Percentiles rank a stretch among this genome's conserved stretches.
Evolutionary conservation across 2,797 vertebrate genomes (phyloP).

Genomic region (Carcharodon carcharias): DNA sequence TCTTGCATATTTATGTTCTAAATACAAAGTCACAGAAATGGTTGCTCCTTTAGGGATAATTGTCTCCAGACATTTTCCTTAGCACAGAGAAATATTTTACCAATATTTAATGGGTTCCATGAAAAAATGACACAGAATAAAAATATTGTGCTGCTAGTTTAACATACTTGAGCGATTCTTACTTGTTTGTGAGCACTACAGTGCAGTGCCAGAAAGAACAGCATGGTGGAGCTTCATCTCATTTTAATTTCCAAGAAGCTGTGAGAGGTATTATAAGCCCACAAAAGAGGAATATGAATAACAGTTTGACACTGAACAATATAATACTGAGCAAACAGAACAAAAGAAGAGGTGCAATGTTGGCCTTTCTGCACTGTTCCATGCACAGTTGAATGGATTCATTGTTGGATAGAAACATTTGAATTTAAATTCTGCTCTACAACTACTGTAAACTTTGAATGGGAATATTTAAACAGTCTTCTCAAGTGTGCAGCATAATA

Average conservation of each 20-base stretch:
- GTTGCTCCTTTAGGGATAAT: not conserved
- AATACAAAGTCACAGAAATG: not conserved
- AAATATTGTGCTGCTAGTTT: not conserved
- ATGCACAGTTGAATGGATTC: slow-evolving; percentile 6
- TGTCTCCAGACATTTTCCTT: not conserved
- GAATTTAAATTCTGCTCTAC: not conserved
- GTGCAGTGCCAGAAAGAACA: not conserved
- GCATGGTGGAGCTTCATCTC: not conserved
- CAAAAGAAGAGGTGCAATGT: not conserved
- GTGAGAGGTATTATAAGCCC: not conserved
- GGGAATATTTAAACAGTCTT: not conserved
- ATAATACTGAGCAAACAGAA: not conserved
- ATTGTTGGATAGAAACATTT: not conserved
- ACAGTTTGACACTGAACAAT: not conserved
- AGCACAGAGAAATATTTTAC: not conserved
- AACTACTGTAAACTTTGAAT: not conserved
- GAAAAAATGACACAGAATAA: not conserved
- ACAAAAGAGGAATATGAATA: not conserved
- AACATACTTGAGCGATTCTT: not conserved
- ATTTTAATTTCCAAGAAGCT: not conserved
- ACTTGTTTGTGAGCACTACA: not conserved
- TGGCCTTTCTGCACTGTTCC: not conserved
- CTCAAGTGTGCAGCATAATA: not conserved
- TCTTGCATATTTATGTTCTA: not conserved
- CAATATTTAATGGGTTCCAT: not conserved